Evolutionary conservation across 2,797 vertebrate species (phyloP), one percentile per base, ranked within the genome.

Genomic region (Hydrocynus forskahlii): DNA sequence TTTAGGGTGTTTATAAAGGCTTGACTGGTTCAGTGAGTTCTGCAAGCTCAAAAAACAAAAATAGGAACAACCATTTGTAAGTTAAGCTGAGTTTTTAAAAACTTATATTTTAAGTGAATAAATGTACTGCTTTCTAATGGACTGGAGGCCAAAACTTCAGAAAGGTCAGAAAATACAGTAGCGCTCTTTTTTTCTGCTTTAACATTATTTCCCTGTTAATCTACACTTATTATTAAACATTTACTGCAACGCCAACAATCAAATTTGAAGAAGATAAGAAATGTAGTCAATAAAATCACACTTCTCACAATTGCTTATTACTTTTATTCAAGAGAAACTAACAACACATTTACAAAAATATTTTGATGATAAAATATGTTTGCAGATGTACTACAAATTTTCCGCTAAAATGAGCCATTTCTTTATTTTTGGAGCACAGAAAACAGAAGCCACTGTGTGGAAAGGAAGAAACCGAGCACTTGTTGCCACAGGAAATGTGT

Each of bases 401-500:
- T 35, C 35, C 60, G 62, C 25, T 55, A 68, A 59, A 29, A 67
- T 57, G 19, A 80, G 78, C 64, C 50, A 29, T 10, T 19, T 54
- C 48, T 75, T 72, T 50, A 29, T 25, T 45, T 45, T 73, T 59
- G 35, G 45, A 29, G 54, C 45, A 17, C 40, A 66, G 21, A 8
- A 23, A 81, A 54, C 64, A 76, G 40, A 54, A 62, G 40, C 55
- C 64, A 81, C 23, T 75, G 40, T 69, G 79, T 19, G 55, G 54
- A 62, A 70, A 69, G 71, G 10, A 80, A 59, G 21, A 81, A 81
- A 76, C 54, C 64, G n/a, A 75, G 25, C 14, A 23, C 23, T 48
- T 54, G 55, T 59, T 67, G 64, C 43, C 40, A 64, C 35, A 64
- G 66, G 57, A 79, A 57, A 38, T 81, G 25, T 79, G 69, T 66